These are phyloP conservation scores for Mallotus villosus DNA, from an alignment of 2,797 vertebrate species.

Conservation along the genomic window DNA sequence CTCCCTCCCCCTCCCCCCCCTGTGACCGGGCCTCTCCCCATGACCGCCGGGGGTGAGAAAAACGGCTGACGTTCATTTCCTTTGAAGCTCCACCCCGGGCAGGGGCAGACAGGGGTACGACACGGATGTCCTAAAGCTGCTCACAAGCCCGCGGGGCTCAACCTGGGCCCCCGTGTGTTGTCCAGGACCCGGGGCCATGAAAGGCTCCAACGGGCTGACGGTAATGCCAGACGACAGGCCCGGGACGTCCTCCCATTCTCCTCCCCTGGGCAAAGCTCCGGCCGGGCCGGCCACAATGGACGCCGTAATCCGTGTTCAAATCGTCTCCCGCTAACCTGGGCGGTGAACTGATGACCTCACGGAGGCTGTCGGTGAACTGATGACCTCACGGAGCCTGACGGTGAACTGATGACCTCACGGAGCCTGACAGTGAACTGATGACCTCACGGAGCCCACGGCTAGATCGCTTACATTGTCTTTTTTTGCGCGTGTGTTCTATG, in stretches of 20 bases:
- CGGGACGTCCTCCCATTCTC: conserved; percentile 81
- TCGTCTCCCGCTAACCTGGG: conserved; percentile 70
- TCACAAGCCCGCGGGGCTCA: conserved; percentile 73
- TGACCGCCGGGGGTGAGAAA: conserved; percentile 69
- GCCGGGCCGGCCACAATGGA: conserved; percentile 77
- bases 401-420: too few species aligned
- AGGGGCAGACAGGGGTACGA: conserved; percentile 62
- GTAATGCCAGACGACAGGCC: conserved; percentile 86
- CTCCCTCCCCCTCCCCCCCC: conserved; percentile 7
- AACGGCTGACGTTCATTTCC: conserved; percentile 76
- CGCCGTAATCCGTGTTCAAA: conserved; percentile 83
- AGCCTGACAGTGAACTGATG: too few species aligned
- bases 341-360: too few species aligned
- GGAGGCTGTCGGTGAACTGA: conserved; percentile 64
- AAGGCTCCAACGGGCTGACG: conserved; percentile 79
- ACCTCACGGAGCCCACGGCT: conserved; percentile 48
- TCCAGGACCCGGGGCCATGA: conserved; percentile 73
- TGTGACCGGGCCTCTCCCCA: conserved; percentile 61
- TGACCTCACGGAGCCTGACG: too few species aligned
- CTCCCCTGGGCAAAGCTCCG: conserved; percentile 80
- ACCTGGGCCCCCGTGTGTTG: conserved; percentile 69
- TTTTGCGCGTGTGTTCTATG: neutral
- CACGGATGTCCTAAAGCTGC: conserved; percentile 65
- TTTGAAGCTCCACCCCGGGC: conserved; percentile 70
- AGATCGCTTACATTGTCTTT: too few species aligned